Conservation (phyloP, 2,113 vertebrate genomes). For the Hyperoodon ampullatus region DNA sequence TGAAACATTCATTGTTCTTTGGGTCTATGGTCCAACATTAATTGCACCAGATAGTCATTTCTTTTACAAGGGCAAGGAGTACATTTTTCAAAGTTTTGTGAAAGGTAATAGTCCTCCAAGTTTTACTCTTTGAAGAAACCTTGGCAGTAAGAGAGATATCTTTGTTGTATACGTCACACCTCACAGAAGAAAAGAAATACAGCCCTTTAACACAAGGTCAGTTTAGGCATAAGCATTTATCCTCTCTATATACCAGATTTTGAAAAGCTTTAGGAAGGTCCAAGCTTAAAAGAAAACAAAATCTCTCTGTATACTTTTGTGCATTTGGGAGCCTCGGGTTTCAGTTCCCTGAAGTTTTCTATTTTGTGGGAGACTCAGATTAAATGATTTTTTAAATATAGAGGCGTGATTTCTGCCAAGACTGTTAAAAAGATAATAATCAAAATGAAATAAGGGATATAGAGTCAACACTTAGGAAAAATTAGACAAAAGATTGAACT, state of each 20-base stretch:
- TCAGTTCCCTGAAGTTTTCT: conserved; percentile 54
- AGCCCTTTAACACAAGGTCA: neutral
- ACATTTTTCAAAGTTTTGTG: conserved; percentile 64
- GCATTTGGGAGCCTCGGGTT: conserved; percentile 2
- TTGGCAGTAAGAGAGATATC: neutral
- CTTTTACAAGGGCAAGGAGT: conserved; percentile 55
- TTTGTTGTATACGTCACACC: neutral
- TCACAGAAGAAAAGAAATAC: conserved; percentile 5
- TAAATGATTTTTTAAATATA: conserved; percentile 29
- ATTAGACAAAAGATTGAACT: neutral
- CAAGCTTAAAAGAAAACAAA: conserved; percentile 42
- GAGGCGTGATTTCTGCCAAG: neutral
- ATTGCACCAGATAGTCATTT: conserved; percentile 53
- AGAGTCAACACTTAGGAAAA: neutral
- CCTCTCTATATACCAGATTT: neutral
- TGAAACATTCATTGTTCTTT: conserved; percentile 66
- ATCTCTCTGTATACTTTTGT: neutral
- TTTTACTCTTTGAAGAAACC: conserved; percentile 57
- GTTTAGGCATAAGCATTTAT: neutral
- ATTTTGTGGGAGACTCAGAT: neutral
- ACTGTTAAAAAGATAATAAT: conserved; percentile 50
- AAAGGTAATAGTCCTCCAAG: conserved; percentile 52
- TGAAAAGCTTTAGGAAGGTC: conserved; percentile 34
- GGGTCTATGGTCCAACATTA: conserved; percentile 62
- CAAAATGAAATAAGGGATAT: conserved; percentile 19